Base-by-base conservation (phyloP, 2,113 vertebrate species). In the Zeus faber region DNA sequence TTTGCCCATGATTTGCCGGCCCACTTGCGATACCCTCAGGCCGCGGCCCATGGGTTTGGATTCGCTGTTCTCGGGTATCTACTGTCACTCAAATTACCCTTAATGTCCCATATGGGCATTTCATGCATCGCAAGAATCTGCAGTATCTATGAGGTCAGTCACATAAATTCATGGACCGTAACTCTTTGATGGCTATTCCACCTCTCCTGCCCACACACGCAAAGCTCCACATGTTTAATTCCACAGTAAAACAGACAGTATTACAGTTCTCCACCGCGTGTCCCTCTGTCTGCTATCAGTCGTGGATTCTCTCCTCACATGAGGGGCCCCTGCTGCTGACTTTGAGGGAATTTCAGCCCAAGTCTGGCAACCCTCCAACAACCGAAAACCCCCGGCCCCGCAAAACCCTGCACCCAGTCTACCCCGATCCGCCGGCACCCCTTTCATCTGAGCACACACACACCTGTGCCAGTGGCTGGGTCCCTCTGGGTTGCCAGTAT, bases 281-380 rank as follows among this genome's bases (percentile, higher is more conserved):
- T 22, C 41, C 33, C 61, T 26, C 37, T 54, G 39, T 41, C 6
- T 35, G 3, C 24, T 37, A 25, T 58, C 52, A 52, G 31, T 54
- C 61, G 41, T 7, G 18, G 46, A 58, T 55, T 65, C 29, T 1
- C 6, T 52, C 31, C 24, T 53, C 56, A 54, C 58, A 75, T 71
- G 70, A n/a, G 50, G 65, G 70, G 62, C 53, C 54, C 24, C 16
- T 55, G 48, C 44, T 61, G 39, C 53, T 73, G 43, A 48, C 43
- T 44, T n/a, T 49, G 65, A 7, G 53, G 10, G 49, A 41, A 21
- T 45, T 18, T 26, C 50, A 65, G 49, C 16, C 55, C 54, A 43
- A 59, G 74, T 52, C 27, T 80, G 79, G 76, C 69, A 79, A 49
- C 45, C 24, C 26, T 75, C 76, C 70, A 80, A 67, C 59, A 62